Base-by-base conservation (phyloP, 2,888 invertebrate species). In the Mantis religiosa region DNA sequence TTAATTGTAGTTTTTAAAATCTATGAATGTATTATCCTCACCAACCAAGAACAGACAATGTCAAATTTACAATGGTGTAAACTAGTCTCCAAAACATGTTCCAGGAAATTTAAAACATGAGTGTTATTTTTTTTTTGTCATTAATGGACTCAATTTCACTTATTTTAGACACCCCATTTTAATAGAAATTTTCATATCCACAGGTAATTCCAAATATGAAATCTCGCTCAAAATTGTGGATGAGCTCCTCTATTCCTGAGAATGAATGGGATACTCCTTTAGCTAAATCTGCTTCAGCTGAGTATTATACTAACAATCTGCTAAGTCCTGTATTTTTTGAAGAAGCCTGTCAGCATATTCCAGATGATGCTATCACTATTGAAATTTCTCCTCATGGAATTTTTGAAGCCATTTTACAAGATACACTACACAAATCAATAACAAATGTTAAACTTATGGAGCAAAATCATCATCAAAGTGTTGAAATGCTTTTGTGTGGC, bases 291-390 rank as follows among this genome's bases (percentile, higher is more conserved):
- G 96, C 96, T 2, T 98, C 98, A 0, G 97, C 98, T 1, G 97
- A 97, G 83, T 99, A 99, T 94, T 98, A 99, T 93, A 98, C 98
- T 41, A 98, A 99, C 94, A 99, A 99, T 94, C 94, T 99, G 91
- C 94, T 98, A 88, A 98, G 98, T 88, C 98, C 98, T 25, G 99
- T 99, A 88, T 95, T 98, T 87, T 99, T 98, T 95, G 96, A 98
- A 92, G 98, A 98, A 92, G 98, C 97, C 12, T 92, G 99, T 90
- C 94, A 95, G 91, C 96, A 96, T 92, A 95, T 99, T 85, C 99
- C 99, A 28, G 95, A 95, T 91, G 97, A 98, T 92, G 98, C 99
- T 9, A 94, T 99, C 91, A 95, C 97, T 90, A 95, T 99, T 92
- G 99, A 99, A 91, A 92, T 99, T 92, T 99, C 99, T 20, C 99